Evolutionary conservation across 2,888 invertebrate genomes (phyloP), one percentile per base, ranked within the genome.

Genomic region (Callimorpha dominula): DNA sequence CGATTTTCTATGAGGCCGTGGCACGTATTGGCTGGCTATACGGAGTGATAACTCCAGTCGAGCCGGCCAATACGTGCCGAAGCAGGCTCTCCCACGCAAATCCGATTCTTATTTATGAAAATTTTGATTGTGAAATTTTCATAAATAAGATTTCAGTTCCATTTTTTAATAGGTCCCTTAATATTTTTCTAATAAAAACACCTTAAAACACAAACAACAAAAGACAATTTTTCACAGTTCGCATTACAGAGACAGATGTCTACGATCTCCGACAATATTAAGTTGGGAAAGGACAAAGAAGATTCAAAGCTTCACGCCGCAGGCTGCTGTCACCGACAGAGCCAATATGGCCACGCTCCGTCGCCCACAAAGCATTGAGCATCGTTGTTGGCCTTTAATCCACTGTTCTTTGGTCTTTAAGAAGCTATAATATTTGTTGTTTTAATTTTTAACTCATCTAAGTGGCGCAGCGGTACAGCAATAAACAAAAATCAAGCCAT

Each of bases 271-370:
- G 42, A n/a, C 50, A 63, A 70, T 62, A 62, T 63, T 65, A 65
- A 31, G 42, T 46, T 31, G 57, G 60, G 40, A 57, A 65, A 43
- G 42, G 49, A 54, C 20, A 31, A 54, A 49, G 46, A n/a, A 52
- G 14, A 65, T 50, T 31, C 50, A 68, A 68, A 68, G 67, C 67
- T n/a, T 68, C 67, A 68, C 50, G 69, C 66, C 67, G 46, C 57
- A 14, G 66, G 64, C 69, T n/a, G 31, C 64, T 75, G 75, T 72
- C 75, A 64, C 72, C 54, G 57, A 31, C 75, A 75, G 67, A 75
- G 60, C 0, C 63, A 20, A 62, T 57, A 43, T 54, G 43, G 20
- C 52, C 20, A 14, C 67, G 67, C 54, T 20, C 54, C 43, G 43
- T 57, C 67, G 42, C 52, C 54, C 20, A 9, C 8, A 9, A 43